Base-by-base conservation (phyloP, 2,113 vertebrate genomes). In the Hirundichthys speculiger region DNA sequence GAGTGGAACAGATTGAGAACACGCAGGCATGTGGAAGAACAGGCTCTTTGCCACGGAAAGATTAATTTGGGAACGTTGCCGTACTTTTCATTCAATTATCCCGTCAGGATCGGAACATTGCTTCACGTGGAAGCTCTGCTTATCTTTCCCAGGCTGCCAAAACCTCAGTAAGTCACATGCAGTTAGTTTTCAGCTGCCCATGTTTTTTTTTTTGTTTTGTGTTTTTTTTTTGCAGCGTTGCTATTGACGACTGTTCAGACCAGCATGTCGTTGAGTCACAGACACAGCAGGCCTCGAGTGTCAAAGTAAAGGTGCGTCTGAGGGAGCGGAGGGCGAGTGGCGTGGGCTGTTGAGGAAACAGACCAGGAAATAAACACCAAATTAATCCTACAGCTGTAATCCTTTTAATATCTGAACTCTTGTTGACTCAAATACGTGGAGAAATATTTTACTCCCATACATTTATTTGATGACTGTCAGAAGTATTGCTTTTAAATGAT, bases 251-350 rank as follows among this genome's bases (percentile, higher is more conserved):
- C 13, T 9, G 15, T 55, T 72, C 43, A 47, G 30, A 69, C 49
- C 30, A 16, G 58, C 30, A 7, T 21, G 20, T 19, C 30, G 54
- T 52, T 66, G 51, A 57, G 45, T 80, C 27, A 49, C 14, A 58
- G 45, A 64, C 39, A 38, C 34, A 40, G 20, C 19, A 39, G 8
- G 50, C 41, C 14, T 11, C 4, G 25, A 34, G 30, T 13, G 25
- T 41, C 27, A 54, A 21, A 70, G 25, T 34, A 22, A 67, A 57
- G 27, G 56, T 38, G 62, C 5, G 24, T 30, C 27, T 57, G 20
- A 70, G 1, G 1, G n/a, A 51, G 42, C 43, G 45, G 25, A 62
- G 46, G 49, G 24, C 14, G 4, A 43, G 22, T 18, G n/a, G 8
- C n/a, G 41, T 18, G 22, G n/a, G 19, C 41, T 13, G 3, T 7